Evolutionary conservation across 23 tunicate genomes (phyloP).

Genomic region (Pegea sp.): DNA sequence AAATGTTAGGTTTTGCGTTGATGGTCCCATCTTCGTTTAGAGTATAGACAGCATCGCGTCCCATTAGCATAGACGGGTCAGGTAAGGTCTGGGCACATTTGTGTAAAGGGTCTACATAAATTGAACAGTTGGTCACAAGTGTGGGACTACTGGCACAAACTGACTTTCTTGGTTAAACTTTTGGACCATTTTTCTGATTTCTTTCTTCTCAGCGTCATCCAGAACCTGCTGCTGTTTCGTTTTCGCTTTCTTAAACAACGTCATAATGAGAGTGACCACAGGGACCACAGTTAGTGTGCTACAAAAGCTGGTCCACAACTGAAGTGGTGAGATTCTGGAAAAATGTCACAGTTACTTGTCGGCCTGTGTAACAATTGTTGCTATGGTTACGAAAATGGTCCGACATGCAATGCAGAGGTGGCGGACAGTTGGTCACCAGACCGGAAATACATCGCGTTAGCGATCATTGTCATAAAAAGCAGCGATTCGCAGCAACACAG

Average conservation of each 20-base stretch:
- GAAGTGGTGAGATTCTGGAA: conserved; percentile 59
- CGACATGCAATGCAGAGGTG: conserved; percentile 40
- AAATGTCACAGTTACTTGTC: not conserved
- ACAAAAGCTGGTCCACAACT: conserved; percentile 93
- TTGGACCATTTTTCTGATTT: conserved; percentile 14
- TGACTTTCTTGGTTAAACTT: conserved; percentile 45
- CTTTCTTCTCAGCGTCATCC: conserved; percentile 33
- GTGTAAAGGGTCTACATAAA: conserved; percentile 4
- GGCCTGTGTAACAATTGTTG: too few species aligned
- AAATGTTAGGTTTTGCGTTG: conserved; percentile 45
- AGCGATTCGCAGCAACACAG: conserved; percentile 65
- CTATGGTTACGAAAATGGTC: conserved; percentile 74
- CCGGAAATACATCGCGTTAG: conserved; percentile 90
- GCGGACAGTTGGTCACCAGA: conserved; percentile 49
- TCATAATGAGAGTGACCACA: conserved; percentile 43
- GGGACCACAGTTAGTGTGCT: conserved; percentile 80
- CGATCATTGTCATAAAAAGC: conserved; percentile 90
- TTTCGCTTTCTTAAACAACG: conserved; percentile 71
- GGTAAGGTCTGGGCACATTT: conserved; percentile 44
- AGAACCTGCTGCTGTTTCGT: conserved; percentile 57
- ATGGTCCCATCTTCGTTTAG: conserved; percentile 64
- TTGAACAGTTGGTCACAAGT: not conserved
- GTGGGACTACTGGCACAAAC: conserved; percentile 2
- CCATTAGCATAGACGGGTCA: conserved; percentile 54
- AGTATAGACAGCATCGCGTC: conserved; percentile 72